phyloP scores from a whole-genome alignment of 1,140 invertebrate species.

The Apocrypta bakeri region DNA sequence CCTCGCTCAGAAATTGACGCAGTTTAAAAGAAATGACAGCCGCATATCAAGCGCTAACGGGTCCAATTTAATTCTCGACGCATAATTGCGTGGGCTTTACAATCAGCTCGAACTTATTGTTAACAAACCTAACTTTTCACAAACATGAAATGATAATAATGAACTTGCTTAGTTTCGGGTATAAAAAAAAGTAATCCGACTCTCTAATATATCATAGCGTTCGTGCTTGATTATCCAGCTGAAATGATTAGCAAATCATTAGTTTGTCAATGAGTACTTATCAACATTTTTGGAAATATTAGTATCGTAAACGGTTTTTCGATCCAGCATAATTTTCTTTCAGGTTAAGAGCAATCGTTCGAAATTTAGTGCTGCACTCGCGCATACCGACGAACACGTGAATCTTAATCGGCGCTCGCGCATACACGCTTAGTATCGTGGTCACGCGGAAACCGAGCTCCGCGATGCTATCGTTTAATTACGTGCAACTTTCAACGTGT shows the following conservation, averaged over 20 bases:
- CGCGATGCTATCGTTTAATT: constrained; percentile 43
- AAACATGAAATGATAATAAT: not conserved
- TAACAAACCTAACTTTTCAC: not conserved
- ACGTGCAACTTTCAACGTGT: constrained; percentile 38
- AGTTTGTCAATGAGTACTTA: too few species aligned
- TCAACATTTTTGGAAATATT: too few species aligned
- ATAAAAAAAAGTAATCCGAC: not conserved
- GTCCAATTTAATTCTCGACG: constrained; percentile 14
- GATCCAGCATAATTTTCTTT: not conserved
- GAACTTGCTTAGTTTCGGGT: not conserved
- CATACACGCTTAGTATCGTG: constrained; percentile 29
- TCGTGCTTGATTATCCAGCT: too few species aligned
- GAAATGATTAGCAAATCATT: too few species aligned
- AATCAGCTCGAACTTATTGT: not conserved
- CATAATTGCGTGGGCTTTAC: not conserved
- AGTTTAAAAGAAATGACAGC: too few species aligned
- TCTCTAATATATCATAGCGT: too few species aligned
- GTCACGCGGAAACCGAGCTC: constrained; percentile 23
- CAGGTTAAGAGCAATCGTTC: too few species aligned
- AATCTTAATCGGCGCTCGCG: not conserved
- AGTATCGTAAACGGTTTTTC: not conserved
- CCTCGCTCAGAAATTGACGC: not conserved
- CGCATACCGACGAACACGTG: not conserved
- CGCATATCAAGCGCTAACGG: too few species aligned
- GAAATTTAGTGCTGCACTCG: not conserved